phyloP scores from a whole-genome alignment of 2,888 invertebrate species.

The Eugnorisma glareosa region DNA sequence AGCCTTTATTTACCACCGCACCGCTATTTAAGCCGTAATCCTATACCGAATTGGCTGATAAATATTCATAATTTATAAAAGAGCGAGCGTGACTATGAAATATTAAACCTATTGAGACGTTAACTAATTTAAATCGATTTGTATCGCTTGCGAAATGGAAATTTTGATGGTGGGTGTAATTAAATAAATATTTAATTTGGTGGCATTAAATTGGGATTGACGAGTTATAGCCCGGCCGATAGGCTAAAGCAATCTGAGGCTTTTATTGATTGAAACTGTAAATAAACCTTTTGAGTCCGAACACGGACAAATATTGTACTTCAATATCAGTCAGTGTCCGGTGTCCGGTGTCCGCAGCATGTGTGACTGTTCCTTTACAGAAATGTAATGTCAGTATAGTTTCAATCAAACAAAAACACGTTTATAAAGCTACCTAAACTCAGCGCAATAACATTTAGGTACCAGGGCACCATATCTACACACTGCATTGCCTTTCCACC shows the following conservation, averaged over 20 bases:
- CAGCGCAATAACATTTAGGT: constrained; percentile 17
- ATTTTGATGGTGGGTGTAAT: constrained; percentile 56
- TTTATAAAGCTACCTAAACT: neutral
- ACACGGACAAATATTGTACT: neutral
- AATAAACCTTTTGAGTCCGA: neutral
- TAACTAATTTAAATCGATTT: constrained; percentile 63
- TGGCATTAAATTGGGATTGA: constrained; percentile 32
- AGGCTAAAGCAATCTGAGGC: constrained; percentile 3
- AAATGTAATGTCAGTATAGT: neutral
- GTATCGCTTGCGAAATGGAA: constrained; percentile 57
- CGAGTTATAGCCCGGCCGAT: constrained; percentile 8
- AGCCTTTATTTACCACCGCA: constrained; percentile 10
- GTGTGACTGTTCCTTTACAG: neutral
- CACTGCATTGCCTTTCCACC: constrained; percentile 31
- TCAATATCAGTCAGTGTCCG: neutral
- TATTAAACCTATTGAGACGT: constrained; percentile 58
- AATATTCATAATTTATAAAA: constrained; percentile 63
- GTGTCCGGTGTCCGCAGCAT: neutral
- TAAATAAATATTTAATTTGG: constrained; percentile 60
- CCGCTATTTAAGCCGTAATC: constrained; percentile 30
- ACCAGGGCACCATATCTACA: constrained; percentile 46
- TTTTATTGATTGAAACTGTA: constrained; percentile 16
- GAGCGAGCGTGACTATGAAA: constrained; percentile 49
- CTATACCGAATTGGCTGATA: constrained; percentile 46
- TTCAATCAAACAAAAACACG: neutral